Evolutionary conservation across 1,140 invertebrate species (phyloP).

Genomic region (Schmidtea mediterranea): DNA sequence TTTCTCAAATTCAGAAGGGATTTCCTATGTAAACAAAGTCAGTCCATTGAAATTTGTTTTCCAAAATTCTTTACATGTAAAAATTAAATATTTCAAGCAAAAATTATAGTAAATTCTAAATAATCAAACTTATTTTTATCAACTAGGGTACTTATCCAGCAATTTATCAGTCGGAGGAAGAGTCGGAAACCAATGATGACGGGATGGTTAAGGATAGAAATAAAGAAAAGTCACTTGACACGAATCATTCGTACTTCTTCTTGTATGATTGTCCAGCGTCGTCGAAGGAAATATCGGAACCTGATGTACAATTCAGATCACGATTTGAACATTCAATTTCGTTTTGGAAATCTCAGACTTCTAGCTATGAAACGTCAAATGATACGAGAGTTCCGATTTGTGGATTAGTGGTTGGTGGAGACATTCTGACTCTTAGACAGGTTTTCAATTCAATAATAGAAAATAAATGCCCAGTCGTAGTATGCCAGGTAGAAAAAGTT

Average conservation of each 20-base stretch:
- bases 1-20: no score
- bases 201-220: no score
- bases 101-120: no score
- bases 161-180: no score
- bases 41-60: no score
- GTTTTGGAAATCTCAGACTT: background rate
- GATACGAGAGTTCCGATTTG: slow-evolving; percentile 2
- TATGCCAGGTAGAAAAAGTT: background rate
- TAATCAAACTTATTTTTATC: no score
- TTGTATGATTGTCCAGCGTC: slow-evolving; percentile 27
- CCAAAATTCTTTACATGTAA: no score
- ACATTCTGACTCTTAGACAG: slow-evolving; percentile 1
- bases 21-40: no score
- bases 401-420: slow-evolving; percentile 2
- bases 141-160: no score
- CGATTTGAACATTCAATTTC: slow-evolving; percentile 3
- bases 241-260: slow-evolving; percentile 30
- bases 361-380: background rate
- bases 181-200: no score
- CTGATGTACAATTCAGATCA: background rate
- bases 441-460: background rate
- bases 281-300: background rate
- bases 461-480: slow-evolving; percentile 1
- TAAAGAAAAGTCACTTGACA: slow-evolving; percentile 20
- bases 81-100: no score